Base-by-base conservation (phyloP, 2,113 vertebrate species). In the Cavia aperea region DNA sequence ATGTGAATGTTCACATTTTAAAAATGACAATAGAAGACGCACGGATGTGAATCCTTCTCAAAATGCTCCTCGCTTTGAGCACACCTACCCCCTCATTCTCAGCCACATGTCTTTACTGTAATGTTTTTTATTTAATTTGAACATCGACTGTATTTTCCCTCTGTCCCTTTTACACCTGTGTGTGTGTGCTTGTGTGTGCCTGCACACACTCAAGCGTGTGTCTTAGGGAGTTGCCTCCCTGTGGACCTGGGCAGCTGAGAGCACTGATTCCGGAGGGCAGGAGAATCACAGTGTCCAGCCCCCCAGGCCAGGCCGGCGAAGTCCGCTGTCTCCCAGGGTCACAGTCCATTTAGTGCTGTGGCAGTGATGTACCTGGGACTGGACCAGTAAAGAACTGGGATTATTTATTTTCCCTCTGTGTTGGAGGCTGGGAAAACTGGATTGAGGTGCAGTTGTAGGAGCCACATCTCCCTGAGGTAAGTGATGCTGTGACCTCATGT, bases 141-240 rank as follows among this genome's bases (percentile, higher is more conserved):
- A 49, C 46, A 33, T 33, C 4, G 46, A 49, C 75, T 31, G 5
- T 18, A 7, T 31, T 43, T 49, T 10, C 33, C 26, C 46, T 31
- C 33, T 1, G 1, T 15, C 19, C 4, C 72, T 15, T 75, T 75
- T 15, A 16, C 12, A 7, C 8, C 0, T 62, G 9, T 49, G 39
- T 49, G 58, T 72, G 56, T 54, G 43, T 29, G 26, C 7, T 4
- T 65, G 5, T 33, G 16, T 33, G 43, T 13, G 5, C 31, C 11
- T 66, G 82, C 33, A 26, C 29, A 23, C 56, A 12, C 19, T 43
- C 31, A 10, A 2, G 15, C 16, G 39, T 31, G 81, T 29, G 33
- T 2, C 33, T 51, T 15, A 66, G 36, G 15, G 39, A 63, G 4
- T 56, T 11, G 26, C 87, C 54, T 54, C 51, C 51, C 21, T 56